These are phyloP conservation scores for Megalonaias nervosa DNA, from an alignment of 1,140 invertebrate species.

Conservation along the genomic window DNA sequence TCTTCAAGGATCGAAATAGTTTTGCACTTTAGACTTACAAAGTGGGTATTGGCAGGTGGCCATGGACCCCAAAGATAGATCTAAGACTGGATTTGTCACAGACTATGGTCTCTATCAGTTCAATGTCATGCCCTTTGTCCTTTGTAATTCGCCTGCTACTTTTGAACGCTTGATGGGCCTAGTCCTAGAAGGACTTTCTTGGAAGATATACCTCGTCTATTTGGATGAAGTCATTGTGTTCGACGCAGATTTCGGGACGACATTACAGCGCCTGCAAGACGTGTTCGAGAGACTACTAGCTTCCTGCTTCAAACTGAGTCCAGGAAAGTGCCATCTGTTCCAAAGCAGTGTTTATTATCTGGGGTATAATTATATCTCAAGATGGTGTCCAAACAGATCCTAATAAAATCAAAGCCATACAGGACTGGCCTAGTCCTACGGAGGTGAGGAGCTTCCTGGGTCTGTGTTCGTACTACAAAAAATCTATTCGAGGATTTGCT, in stretches of 20 bases:
- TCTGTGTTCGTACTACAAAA: too few relatives aligned
- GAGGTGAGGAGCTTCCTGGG: too few relatives aligned
- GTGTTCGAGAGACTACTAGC: conserved; percentile 13
- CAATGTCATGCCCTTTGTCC: conserved; percentile 43
- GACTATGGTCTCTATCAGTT: conserved; percentile 34
- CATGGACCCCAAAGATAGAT: conserved; percentile 18
- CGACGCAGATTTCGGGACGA: conserved; percentile 19
- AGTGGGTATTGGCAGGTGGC: too few relatives aligned
- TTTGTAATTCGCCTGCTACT: conserved; percentile 39
- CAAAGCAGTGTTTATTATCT: conserved; percentile 8
- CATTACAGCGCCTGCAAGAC: conserved; percentile 6
- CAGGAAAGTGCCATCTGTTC: conserved; percentile 17
- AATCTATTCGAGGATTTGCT: too few relatives aligned
- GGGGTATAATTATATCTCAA: neutral
- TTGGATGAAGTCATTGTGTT: conserved; percentile 39
- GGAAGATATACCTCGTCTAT: too few relatives aligned
- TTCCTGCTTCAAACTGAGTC: conserved; percentile 18
- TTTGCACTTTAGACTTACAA: conserved; percentile 25
- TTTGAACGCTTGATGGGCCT: conserved; percentile 53
- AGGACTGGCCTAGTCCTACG: neutral
- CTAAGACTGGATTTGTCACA: conserved; percentile 27
- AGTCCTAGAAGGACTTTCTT: conserved; percentile 39
- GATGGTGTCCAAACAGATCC: too few relatives aligned
- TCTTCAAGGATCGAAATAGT: too few relatives aligned
- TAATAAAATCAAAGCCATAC: neutral